phyloP scores from a whole-genome alignment of 2,888 invertebrate species.

The Melitaea athalia region DNA sequence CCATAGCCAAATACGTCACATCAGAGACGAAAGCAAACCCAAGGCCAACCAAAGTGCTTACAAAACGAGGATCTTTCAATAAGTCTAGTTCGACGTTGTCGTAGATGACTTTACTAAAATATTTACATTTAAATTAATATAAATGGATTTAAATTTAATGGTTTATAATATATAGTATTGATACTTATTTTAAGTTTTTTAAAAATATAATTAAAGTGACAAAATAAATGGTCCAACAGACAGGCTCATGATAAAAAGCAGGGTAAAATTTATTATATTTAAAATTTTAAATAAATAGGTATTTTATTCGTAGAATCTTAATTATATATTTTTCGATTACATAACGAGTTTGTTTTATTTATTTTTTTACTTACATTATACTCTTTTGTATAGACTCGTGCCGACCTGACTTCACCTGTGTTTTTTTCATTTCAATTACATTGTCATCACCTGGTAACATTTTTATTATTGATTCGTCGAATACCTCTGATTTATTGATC shows the following conservation, averaged over 20 bases:
- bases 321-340: no score
- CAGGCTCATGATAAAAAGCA: no score
- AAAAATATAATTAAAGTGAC: no score
- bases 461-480: conserved; percentile 65
- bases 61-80: conserved; percentile 67
- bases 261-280: no score
- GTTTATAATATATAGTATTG: no score
- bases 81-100: conserved; percentile 72
- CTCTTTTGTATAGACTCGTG: conserved; percentile 70
- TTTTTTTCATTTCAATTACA: conserved; percentile 51
- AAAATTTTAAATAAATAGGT: no score
- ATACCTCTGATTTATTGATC: conserved; percentile 51
- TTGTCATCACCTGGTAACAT: conserved; percentile 68
- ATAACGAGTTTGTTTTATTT: not conserved
- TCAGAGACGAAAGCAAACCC: conserved; percentile 85
- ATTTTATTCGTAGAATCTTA: no score
- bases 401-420: conserved; percentile 35
- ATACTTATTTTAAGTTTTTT: no score
- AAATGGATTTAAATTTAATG: no score
- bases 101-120: conserved; percentile 71
- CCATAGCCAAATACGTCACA: conserved; percentile 83
- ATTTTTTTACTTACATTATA: conserved; percentile 62
- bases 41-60: conserved; percentile 77
- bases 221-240: no score
- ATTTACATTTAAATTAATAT: conserved; percentile 2